Conservation (phyloP, 2,888 invertebrate genomes). For the Pollenia angustigena region DNA sequence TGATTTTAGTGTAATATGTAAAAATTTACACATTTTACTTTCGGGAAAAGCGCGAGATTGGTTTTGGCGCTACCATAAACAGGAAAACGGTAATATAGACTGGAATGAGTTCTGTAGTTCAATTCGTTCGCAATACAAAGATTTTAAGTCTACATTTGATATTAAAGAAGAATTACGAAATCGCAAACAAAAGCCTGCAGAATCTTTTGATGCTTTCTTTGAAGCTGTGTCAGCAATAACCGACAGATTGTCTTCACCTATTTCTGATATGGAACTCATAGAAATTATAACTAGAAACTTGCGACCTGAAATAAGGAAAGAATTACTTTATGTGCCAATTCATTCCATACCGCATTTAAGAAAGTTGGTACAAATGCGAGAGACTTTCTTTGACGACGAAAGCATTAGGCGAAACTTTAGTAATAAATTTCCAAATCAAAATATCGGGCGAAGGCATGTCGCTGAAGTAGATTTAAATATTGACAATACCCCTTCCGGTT, state of each 20-base stretch:
- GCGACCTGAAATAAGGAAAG: slow-evolving; percentile 11
- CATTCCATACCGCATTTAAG: slow-evolving; percentile 25
- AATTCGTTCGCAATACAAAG: slow-evolving; percentile 38
- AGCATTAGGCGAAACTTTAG: background rate
- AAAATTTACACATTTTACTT: slow-evolving; percentile 54
- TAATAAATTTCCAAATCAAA: background rate
- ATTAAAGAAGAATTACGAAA: slow-evolving; percentile 50
- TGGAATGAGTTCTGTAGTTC: slow-evolving; percentile 51
- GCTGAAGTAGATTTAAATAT: background rate
- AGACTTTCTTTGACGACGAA: slow-evolving; percentile 22
- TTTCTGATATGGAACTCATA: slow-evolving; percentile 37
- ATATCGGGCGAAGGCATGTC: background rate
- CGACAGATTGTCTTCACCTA: slow-evolving; percentile 5
- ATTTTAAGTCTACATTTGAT: slow-evolving; percentile 40
- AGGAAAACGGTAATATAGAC: slow-evolving; percentile 21
- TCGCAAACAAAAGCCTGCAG: slow-evolving; percentile 43
- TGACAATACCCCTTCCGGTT: too few relatives aligned
- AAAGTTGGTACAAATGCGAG: slow-evolving; percentile 25
- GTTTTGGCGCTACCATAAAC: slow-evolving; percentile 55
- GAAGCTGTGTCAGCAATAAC: slow-evolving; percentile 30
- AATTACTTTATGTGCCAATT: slow-evolving; percentile 29
- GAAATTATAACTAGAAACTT: slow-evolving; percentile 46
- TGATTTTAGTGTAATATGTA: slow-evolving; percentile 43
- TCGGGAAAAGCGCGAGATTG: slow-evolving; percentile 48
- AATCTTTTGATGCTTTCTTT: slow-evolving; percentile 39